Evolutionary conservation across 2,113 vertebrate genomes (phyloP).

Genomic region (Paralichthys olivaceus): DNA sequence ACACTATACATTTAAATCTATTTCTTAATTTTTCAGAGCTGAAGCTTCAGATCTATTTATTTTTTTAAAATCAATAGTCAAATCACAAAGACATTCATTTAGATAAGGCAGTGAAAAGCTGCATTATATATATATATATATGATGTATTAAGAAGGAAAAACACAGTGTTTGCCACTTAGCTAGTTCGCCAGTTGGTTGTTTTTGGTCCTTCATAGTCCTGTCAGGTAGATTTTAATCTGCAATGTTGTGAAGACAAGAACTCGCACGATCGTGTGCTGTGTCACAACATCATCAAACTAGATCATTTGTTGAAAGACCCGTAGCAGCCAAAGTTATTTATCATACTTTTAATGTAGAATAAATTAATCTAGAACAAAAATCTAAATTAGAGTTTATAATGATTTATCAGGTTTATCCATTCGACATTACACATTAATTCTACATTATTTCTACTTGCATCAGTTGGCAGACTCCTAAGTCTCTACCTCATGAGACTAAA

Average conservation of each 20-base stretch:
- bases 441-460: not conserved
- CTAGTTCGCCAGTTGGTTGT: too few relatives aligned
- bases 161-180: too few relatives aligned
- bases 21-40: not conserved
- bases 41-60: not conserved
- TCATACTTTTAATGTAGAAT: too few relatives aligned
- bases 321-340: too few relatives aligned
- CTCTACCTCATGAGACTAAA: slow-evolving; percentile 15
- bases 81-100: not conserved
- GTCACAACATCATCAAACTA: too few relatives aligned
- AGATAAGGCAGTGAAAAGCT: not conserved
- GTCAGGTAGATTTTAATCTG: too few relatives aligned
- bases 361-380: not conserved
- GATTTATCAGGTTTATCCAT: not conserved
- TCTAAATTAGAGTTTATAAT: not conserved
- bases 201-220: too few relatives aligned
- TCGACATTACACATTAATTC: not conserved
- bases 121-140: too few relatives aligned
- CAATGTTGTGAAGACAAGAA: too few relatives aligned
- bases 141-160: too few relatives aligned
- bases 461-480: slow-evolving; percentile 62
- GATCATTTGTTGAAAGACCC: too few relatives aligned
- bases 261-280: too few relatives aligned
- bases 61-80: not conserved
- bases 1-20: not conserved